Evolutionary conservation across 1,140 invertebrate genomes (phyloP), one percentile per base, ranked within the genome.

Genomic region (Papilio xuthus): DNA sequence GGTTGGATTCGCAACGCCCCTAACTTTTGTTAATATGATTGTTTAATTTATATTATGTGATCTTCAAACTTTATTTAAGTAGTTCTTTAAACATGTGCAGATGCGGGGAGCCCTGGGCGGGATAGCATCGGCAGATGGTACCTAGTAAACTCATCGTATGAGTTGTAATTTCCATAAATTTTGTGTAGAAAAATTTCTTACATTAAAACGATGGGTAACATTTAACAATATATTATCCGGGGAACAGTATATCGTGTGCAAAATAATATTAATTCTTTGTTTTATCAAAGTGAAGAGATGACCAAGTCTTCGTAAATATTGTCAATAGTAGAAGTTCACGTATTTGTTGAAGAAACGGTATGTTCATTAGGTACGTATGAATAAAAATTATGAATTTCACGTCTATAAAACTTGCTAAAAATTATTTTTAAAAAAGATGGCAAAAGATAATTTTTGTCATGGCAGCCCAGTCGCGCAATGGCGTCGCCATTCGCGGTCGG

Each of bases 31-130:
- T 83, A 90, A 87, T 88, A 90, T 87, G 86, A 84, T 89, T 91
- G 86, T 93, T 91, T 91, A 91, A 92, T 91, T 88, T 89, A 92
- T 90, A 90, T 90, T 91, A 91, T 91, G 87, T 91, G 87, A 91
- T 92, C 88, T 90, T 89, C 85, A 86, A 88, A 91, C 82, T 83
- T 82, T 90, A 86, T 91, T 90, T 89, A 91, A 92, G 89, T 90
- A 90, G 85, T 90, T 91, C 83, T 89, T 85, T 83, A 90, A 92
- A 90, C 85, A 90, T 88, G 85, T 86, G 87, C 88, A 89, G 89
- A 91, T 92, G 85, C 72, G 75, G 81, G 79, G 81, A 84, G 83
- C 84, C 83, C 26, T 63, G 87, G 84, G 87, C 81, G 72, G 78
- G 79, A 82, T 79, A 76, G 79, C 78, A 13, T n/a, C 78, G 77